Conservation (phyloP, 2,113 vertebrate species). For the Lycocorax pyrrhopterus region DNA sequence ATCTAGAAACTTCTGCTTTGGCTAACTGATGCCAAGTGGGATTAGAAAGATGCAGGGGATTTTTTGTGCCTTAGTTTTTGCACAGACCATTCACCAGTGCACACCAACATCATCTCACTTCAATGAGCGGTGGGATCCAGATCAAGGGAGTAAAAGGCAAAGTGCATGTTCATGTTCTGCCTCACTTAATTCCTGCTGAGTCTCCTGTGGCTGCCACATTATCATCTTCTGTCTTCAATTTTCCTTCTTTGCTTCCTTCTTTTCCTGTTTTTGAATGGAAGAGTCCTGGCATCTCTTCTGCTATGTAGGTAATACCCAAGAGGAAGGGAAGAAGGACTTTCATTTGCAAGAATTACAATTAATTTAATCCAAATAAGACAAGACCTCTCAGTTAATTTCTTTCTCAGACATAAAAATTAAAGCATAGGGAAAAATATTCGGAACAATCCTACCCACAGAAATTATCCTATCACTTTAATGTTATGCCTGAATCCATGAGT, state of each 20-base stretch:
- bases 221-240: background rate
- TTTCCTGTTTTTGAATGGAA: background rate
- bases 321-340: background rate
- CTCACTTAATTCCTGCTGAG: background rate
- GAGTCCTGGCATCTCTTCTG: background rate
- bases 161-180: background rate
- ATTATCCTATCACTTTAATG: background rate
- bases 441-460: background rate
- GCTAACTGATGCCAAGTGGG: background rate
- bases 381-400: background rate
- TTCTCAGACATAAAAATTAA: background rate
- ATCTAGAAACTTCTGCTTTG: background rate
- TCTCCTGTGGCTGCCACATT: background rate
- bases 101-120: background rate
- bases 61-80: background rate
- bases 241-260: background rate
- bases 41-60: background rate
- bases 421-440: background rate
- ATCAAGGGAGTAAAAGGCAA: background rate
- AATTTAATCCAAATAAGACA: background rate
- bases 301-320: background rate
- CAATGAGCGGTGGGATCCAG: background rate
- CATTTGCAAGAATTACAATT: background rate
- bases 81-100: background rate
- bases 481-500: background rate